Percentiles rank a stretch among this genome's conserved stretches.
Conservation (phyloP, 2,797 vertebrate genomes). For the Falco columbarius region DNA sequence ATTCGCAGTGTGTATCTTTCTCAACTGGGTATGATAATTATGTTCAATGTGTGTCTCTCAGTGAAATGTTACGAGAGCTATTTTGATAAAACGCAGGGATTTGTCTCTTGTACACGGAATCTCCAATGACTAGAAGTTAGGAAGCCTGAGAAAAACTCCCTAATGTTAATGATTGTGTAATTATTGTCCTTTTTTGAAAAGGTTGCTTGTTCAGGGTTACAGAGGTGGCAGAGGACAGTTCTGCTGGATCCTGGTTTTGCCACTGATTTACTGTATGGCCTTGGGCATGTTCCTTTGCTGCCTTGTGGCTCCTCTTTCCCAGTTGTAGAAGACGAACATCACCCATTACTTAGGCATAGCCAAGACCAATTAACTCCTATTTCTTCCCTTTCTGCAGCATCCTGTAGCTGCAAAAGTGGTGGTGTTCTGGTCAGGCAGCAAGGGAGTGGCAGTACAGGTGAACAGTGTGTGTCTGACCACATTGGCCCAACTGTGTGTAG, state of each 20-base stretch:
- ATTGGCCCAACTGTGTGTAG: fast-evolving
- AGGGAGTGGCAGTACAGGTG: neutral
- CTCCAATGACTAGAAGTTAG: neutral
- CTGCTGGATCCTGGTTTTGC: neutral
- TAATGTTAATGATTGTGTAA: neutral
- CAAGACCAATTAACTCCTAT: fast-evolving
- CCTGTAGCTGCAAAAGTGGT: fast-evolving
- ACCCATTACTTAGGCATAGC: fast-evolving
- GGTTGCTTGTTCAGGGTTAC: neutral
- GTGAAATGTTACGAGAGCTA: fast-evolving
- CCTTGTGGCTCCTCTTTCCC: neutral
- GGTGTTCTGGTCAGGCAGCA: neutral
- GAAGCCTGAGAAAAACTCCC: neutral
- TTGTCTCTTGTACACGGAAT: fast-evolving
- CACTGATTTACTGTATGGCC: neutral
- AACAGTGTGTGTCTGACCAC: fast-evolving
- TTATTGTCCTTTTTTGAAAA: neutral
- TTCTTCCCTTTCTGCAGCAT: neutral
- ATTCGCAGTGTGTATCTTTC: neutral
- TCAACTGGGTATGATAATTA: fast-evolving
- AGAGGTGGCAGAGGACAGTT: neutral
- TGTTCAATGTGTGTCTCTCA: neutral
- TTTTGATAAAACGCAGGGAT: neutral
- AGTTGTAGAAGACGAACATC: neutral
- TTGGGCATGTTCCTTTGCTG: neutral